These are phyloP conservation scores for Manacus vitellinus DNA, from an alignment of 2,113 vertebrate species.

Conservation along the genomic window DNA sequence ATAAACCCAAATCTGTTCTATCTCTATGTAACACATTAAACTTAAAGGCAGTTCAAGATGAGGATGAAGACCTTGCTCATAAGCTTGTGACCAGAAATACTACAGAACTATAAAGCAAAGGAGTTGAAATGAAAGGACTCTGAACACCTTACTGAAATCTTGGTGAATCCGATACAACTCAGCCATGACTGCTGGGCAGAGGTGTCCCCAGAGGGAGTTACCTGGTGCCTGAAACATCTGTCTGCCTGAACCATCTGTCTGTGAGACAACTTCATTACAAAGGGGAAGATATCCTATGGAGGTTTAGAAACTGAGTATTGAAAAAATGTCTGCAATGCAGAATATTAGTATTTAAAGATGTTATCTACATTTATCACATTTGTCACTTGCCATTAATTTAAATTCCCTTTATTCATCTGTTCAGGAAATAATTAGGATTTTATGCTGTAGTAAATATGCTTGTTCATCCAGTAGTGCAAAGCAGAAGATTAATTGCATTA, in stretches of 20 bases:
- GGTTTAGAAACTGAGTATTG: neutral
- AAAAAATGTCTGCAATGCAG: neutral
- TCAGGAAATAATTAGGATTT: conserved; percentile 84
- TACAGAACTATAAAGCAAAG: neutral
- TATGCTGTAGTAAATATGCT: conserved; percentile 80
- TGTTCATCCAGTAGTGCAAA: conserved; percentile 79
- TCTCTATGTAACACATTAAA: neutral
- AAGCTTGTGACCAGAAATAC: neutral
- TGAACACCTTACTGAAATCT: neutral
- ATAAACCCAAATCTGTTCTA: neutral
- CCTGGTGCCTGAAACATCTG: neutral
- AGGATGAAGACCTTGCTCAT: neutral
- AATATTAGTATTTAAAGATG: conserved; percentile 70
- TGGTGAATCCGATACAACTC: neutral
- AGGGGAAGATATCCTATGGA: neutral
- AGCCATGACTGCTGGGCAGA: neutral
- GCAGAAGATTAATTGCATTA: conserved; percentile 81
- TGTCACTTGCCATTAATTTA: conserved; percentile 79
- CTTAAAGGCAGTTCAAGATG: neutral
- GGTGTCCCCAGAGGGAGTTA: neutral
- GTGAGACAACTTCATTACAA: neutral
- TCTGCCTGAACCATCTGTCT: neutral
- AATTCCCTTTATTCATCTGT: conserved; percentile 74
- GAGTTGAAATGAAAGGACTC: neutral
- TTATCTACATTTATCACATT: conserved; percentile 72